Base-by-base conservation (phyloP, 2,113 vertebrate genomes). In the Chaenogobius annularis region DNA sequence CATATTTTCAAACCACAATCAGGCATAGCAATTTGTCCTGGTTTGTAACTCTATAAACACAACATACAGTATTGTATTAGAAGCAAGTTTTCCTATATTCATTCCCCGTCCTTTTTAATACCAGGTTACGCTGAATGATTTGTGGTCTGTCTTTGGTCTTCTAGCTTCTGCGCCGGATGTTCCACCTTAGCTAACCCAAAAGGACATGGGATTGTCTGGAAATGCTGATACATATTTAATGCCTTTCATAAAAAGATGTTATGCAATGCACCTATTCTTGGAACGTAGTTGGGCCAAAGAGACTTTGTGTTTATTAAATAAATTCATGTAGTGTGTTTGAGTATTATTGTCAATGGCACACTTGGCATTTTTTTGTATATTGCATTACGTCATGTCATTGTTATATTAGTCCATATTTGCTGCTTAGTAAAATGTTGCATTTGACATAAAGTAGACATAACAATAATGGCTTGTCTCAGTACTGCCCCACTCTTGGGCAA, bases 151-250 rank as follows among this genome's bases (percentile, higher is more conserved):
- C 13, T 66, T n/a, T 40, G 68, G 75, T 72, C 17, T 52, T 9
- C 7, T 54, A 15, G 76, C 74, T 83, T 65, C 83, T 79, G 73
- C 55, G 65, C 80, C 74, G 68, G 67, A 75, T 73, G 77, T 44
- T 89, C 81, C 79, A 80, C 81, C 78, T 82, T 70, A 48, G 81
- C 82, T 81, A 74, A 88, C 82, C 84, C 52, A 80, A 84, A 83
- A 85, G 73, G 72, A 82, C 74, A 83, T 72, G 64, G 73, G 52
- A 56, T 22, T 20, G 64, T 63, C 50, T 66, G 50, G 73, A 82
- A 83, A 87, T 75, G 23, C 50, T 68, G 46, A 83, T 81, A 15
- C 65, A 83, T 83, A 82, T 78, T 85, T 84, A 3, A 80, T 79
- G 31, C 17, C 19, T 69, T 78, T 72, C 63, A 44, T 46, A 61